Evolutionary conservation across 2,113 vertebrate genomes (phyloP).

Genomic region (Eulemur rufifrons): DNA sequence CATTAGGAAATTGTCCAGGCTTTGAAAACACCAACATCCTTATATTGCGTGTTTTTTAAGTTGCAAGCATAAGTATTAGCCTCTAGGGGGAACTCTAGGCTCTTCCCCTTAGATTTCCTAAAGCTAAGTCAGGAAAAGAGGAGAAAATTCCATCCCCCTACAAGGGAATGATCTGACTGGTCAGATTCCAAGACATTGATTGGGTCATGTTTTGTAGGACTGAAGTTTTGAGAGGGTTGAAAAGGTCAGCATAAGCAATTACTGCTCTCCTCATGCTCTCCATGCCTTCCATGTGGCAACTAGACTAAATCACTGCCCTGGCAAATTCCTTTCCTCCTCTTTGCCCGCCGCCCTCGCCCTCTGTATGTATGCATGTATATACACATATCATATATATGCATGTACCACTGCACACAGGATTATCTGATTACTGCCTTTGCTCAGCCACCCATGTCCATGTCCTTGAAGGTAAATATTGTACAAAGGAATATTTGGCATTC

Average conservation of each 20-base stretch:
- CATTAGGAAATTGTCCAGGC: background rate
- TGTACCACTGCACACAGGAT: background rate
- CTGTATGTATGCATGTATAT: background rate
- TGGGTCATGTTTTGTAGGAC: background rate
- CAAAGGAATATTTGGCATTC: background rate
- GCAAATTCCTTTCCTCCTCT: background rate
- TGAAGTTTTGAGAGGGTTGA: background rate
- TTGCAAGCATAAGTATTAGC: background rate
- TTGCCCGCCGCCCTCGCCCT: background rate
- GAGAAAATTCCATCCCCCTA: background rate
- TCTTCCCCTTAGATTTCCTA: constrained; percentile 42
- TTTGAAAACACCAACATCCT: background rate
- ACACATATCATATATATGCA: background rate
- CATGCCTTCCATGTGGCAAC: background rate
- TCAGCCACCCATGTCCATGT: background rate
- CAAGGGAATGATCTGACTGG: background rate
- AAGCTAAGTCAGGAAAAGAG: background rate
- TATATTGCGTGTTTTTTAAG: background rate
- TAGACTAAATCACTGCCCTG: background rate
- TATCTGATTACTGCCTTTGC: background rate
- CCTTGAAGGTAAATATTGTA: background rate
- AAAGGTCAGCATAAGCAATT: background rate
- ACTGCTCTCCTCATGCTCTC: background rate
- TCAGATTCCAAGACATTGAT: background rate
- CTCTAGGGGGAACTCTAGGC: constrained; percentile 59